Evolutionary conservation across 2,797 vertebrate genomes (phyloP).

Genomic region (Mormyrus hasselquistii): DNA sequence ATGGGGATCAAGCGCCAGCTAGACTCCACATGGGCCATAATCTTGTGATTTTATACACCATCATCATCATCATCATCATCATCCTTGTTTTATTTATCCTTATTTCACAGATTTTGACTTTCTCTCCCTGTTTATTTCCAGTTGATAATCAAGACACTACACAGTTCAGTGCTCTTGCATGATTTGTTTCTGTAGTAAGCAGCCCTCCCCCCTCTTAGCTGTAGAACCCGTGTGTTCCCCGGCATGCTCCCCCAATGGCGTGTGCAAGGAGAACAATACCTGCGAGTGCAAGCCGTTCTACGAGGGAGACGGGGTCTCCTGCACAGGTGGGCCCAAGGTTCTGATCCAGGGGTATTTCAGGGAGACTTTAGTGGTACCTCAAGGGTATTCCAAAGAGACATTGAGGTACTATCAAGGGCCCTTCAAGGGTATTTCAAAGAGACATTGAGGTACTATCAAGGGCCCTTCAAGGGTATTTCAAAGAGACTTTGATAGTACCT

Average conservation of each 20-base stretch:
- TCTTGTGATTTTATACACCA: not conserved
- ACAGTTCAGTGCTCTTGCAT: not conserved
- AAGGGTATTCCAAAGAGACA: not conserved
- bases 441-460: too few species aligned
- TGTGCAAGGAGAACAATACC: constrained; percentile 75
- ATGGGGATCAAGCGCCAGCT: not conserved
- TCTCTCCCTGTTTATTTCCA: not conserved
- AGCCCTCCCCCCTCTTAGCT: constrained; percentile 46
- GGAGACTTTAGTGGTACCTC: not conserved
- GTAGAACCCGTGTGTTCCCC: constrained; percentile 62
- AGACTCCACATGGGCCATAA: not conserved
- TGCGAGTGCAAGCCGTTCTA: constrained; percentile 80
- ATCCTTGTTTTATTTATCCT: not conserved
- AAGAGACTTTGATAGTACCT: not conserved
- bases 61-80: not conserved
- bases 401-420: too few species aligned
- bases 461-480: not conserved
- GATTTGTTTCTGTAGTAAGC: not conserved
- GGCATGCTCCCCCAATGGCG: constrained; percentile 66
- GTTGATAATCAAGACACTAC: not conserved
- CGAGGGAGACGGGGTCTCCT: constrained; percentile 76
- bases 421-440: too few species aligned
- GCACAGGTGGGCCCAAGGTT: constrained; percentile 63
- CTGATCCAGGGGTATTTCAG: not conserved
- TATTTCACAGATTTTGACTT: not conserved